These are phyloP conservation scores for Lacerta bilineata DNA, from an alignment of 2,797 vertebrate species.

Conservation along the genomic window DNA sequence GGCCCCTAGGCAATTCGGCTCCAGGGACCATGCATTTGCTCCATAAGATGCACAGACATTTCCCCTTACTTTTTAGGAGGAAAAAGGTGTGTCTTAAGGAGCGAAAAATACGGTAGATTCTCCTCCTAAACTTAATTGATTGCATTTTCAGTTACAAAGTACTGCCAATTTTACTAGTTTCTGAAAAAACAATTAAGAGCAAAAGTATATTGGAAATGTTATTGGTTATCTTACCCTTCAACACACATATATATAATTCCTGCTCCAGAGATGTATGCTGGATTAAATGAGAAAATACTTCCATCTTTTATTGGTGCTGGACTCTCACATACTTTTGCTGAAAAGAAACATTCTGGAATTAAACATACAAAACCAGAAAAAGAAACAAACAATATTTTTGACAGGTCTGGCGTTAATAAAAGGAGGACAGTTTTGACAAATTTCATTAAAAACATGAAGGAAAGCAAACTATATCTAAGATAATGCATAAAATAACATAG, in stretches of 20 bases:
- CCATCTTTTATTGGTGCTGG: conserved; percentile 61
- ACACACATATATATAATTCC: conserved; percentile 60
- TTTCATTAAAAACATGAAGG: neutral
- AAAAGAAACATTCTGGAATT: neutral
- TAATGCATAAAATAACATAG: neutral
- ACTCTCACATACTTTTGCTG: conserved; percentile 58
- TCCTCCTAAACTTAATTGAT: neutral
- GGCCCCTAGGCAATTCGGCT: too few relatives aligned
- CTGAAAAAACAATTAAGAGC: neutral
- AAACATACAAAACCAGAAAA: neutral
- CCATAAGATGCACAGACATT: too few relatives aligned
- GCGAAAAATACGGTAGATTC: neutral
- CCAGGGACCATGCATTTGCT: too few relatives aligned
- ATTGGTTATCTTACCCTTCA: conserved; percentile 67
- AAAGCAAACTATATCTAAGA: neutral
- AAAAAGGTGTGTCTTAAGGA: too few relatives aligned
- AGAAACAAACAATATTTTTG: neutral
- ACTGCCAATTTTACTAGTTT: neutral
- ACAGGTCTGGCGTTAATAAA: neutral
- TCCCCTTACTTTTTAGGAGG: too few relatives aligned
- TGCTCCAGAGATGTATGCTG: conserved; percentile 60
- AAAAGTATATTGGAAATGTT: neutral
- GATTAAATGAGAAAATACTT: fast-evolving
- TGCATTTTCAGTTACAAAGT: neutral
- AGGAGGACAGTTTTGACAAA: neutral